Base-by-base conservation (phyloP, 30 jellyfish, hydroid and myxozoan species). In the Rhopilema esculentum region DNA sequence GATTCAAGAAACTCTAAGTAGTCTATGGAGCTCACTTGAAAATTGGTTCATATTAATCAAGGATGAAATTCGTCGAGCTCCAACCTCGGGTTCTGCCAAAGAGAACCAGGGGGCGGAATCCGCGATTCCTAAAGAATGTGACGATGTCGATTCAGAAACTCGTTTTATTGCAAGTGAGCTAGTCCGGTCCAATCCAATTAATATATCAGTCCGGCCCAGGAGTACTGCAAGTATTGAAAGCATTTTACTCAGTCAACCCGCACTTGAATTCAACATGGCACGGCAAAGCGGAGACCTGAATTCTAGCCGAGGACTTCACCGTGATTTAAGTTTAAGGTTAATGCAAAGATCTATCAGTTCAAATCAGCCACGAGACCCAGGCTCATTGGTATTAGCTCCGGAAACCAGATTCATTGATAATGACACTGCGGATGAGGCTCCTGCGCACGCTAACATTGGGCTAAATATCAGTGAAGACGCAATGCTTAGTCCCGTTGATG, bases 231-330 rank as follows among this genome's bases (percentile, higher is more conserved):
- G 91, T 52, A 21, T 83, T 40, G 97, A 88, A 2, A 76, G 96
- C 63, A 32, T 94, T 25, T 83, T 97, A 16, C 79, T 89, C 28
- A 74, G 92, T 30, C 98, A 94, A 83, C 98, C 98, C 0, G 98
- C 98, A 0, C 79, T 83, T 30, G 96, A 89, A 49, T 85, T 88
- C 72, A 92, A 87, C 50, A 33, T 91, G 69, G 81, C 92, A 18
- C 33, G 87, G 48, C 72, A 49, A 25, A 23, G 71, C 17, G 88
- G 69, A 4, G 95, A 86, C 40, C 77, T 52, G 27, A 64, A 67
- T 48, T 8, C 48, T 48, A 75, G 81, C 49, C 50, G 88, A 30
- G 79, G 88, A 40, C 61, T 86, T 26, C 75, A 87, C 30, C 80
- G 95, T 20, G 78, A 67, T 25, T 30, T 86, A 8, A 69, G 95